Evolutionary conservation across 1,140 invertebrate genomes (phyloP).

Genomic region (Drosophila parvula): DNA sequence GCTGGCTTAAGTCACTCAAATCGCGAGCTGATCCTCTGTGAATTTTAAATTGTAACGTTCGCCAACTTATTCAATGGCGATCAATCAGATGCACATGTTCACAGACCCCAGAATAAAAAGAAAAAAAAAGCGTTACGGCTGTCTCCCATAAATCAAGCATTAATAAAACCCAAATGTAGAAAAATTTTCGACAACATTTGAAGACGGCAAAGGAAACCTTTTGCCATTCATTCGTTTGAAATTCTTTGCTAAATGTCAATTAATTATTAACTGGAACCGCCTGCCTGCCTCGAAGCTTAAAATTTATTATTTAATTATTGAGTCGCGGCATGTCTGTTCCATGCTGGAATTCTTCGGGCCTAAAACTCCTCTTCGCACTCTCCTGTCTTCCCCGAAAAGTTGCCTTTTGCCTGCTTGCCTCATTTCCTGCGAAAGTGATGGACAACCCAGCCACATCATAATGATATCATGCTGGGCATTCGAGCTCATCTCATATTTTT

Average conservation of each 20-base stretch:
- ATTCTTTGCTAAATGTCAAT: slow-evolving; percentile 78
- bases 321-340: slow-evolving; percentile 60
- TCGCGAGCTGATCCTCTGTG: not conserved
- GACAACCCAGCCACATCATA: slow-evolving; percentile 47
- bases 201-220: slow-evolving; percentile 15
- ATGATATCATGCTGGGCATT: slow-evolving; percentile 68
- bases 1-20: slow-evolving; percentile 19
- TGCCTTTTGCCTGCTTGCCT: slow-evolving; percentile 35
- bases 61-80: slow-evolving; percentile 28
- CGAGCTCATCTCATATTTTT: slow-evolving; percentile 57
- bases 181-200: slow-evolving; percentile 58
- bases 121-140: slow-evolving; percentile 26
- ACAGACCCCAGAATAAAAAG: slow-evolving; percentile 23
- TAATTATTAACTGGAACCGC: slow-evolving; percentile 70
- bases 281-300: slow-evolving; percentile 13
- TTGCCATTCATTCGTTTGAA: slow-evolving; percentile 55
- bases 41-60: slow-evolving; percentile 68
- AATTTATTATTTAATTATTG: slow-evolving; percentile 74
- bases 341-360: slow-evolving; percentile 45
- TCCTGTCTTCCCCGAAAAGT: slow-evolving; percentile 10
- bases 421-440: slow-evolving; percentile 76
- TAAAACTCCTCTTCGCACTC: slow-evolving; percentile 14
- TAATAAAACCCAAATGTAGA: slow-evolving; percentile 69
- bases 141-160: slow-evolving; percentile 63
- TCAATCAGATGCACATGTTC: slow-evolving; percentile 56